Evolutionary conservation across 2,888 invertebrate species (phyloP), one percentile per base, ranked within the genome.

Genomic region (Hirudinaria manillensis): DNA sequence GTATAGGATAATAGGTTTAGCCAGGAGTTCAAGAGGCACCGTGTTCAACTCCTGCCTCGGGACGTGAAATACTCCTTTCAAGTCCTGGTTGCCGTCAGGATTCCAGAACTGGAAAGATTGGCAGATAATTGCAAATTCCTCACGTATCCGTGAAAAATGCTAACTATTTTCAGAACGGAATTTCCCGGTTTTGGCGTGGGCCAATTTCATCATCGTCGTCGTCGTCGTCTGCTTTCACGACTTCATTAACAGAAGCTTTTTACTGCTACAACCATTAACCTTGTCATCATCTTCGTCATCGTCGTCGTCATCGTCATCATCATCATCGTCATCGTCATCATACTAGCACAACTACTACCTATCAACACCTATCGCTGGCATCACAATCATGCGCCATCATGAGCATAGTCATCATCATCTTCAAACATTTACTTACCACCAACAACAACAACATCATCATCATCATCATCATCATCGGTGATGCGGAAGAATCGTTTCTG

Each of bases 401-500:
- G 32, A 68, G 24, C 21, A 87, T 87, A 86, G 99, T 99, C 99
- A 99, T 99, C 83, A 99, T 99, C 68, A 68, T 68, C 68, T 10
- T 24, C 6, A 67, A 7, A 7, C 6, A 29, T 21, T 10, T 29
- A 3, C 21, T 24, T 27, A 32, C 21, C 7, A 67, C 13, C 7
- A 67, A 27, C 71, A 72, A 53, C 55, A 72, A 53, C 55, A 72
- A 24, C 29, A 72, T 55, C 72, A 72, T 55, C 34, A 72, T 55
- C 55, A 72, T 72, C 55, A 72, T 72, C 72, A 72, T 55, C 34
- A 72, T 72, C 72, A 72, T 45, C 34, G 45, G 45, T 6, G 45
- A 45, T 45, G 16, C 45, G 45, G 45, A 45, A 45, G 45, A 10
- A 45, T 10, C 6, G 45, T 45, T 10, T 45, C 45, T 45, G 13